Evolutionary conservation across 1,140 invertebrate genomes (phyloP).

Genomic region (Neodiprion virginianus): DNA sequence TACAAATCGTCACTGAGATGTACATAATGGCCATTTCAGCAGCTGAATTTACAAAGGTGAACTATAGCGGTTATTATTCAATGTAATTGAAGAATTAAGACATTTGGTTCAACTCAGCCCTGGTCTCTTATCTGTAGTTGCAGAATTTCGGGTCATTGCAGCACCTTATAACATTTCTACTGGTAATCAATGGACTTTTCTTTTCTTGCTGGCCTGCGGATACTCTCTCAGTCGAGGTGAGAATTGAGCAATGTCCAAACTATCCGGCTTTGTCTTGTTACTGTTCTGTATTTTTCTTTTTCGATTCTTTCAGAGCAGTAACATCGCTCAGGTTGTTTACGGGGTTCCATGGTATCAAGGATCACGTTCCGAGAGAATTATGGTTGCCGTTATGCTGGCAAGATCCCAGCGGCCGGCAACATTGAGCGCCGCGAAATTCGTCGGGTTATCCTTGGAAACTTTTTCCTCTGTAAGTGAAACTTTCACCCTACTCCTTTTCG

Average conservation of each 20-base stretch:
- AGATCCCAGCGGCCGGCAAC: constrained; percentile 29
- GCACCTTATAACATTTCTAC: neutral
- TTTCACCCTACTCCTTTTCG: too few species aligned
- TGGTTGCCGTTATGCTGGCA: constrained; percentile 23
- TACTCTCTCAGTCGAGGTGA: neutral
- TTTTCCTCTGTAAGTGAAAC: constrained; percentile 31
- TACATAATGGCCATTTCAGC: neutral
- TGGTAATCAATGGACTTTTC: neutral
- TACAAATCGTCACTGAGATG: neutral
- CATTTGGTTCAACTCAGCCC: neutral
- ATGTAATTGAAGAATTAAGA: too few species aligned
- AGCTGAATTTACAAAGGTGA: neutral
- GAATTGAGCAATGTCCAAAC: neutral
- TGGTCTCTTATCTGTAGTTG: neutral
- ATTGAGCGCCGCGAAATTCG: constrained; percentile 30
- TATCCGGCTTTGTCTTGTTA: neutral
- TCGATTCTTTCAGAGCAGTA: neutral
- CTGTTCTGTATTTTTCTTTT: neutral
- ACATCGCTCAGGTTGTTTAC: neutral
- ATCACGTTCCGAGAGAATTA: neutral
- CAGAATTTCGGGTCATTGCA: neutral
- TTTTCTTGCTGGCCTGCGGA: neutral
- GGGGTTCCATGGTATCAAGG: neutral
- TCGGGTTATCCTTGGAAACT: constrained; percentile 30
- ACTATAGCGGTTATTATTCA: neutral